Evolutionary conservation across 92 coral and sea anemone species (phyloP).

Genomic region (Muricea muricata): DNA sequence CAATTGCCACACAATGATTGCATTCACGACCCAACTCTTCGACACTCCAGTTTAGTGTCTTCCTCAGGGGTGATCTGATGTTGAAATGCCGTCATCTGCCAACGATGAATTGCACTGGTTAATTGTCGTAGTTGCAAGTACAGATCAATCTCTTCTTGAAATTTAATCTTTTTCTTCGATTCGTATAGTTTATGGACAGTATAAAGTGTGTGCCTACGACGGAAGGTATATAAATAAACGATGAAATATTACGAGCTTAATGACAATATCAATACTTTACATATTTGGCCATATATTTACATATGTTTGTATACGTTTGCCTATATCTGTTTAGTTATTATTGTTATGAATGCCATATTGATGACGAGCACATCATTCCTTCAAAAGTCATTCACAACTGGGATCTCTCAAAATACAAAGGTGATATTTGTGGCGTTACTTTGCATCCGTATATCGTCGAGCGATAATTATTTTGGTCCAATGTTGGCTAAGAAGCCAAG

Average conservation of each 20-base stretch:
- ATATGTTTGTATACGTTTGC: too few species aligned
- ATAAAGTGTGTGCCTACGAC: conserved; percentile 88
- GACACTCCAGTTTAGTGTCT: too few species aligned
- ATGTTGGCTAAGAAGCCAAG: too few species aligned
- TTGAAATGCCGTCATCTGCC: too few species aligned
- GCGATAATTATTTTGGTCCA: neutral
- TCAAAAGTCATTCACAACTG: conserved; percentile 92
- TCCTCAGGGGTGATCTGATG: too few species aligned
- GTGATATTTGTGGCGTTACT: neutral
- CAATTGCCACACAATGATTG: too few species aligned
- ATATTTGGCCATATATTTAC: neutral
- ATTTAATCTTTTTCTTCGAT: neutral
- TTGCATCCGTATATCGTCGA: neutral
- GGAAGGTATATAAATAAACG: conserved; percentile 45
- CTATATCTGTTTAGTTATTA: conserved; percentile 76
- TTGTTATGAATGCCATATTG: conserved; percentile 93
- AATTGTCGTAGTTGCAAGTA: too few species aligned
- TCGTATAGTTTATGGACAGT: conserved; percentile 86
- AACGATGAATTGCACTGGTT: too few species aligned
- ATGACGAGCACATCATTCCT: conserved; percentile 93
- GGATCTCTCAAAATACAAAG: conserved; percentile 89
- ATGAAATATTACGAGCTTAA: neutral
- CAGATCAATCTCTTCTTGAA: too few species aligned
- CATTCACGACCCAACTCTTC: too few species aligned
- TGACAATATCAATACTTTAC: too few species aligned